These are phyloP conservation scores for Nephrocerus scutellatus DNA, from an alignment of 2,888 invertebrate genomes.

Conservation along the genomic window DNA sequence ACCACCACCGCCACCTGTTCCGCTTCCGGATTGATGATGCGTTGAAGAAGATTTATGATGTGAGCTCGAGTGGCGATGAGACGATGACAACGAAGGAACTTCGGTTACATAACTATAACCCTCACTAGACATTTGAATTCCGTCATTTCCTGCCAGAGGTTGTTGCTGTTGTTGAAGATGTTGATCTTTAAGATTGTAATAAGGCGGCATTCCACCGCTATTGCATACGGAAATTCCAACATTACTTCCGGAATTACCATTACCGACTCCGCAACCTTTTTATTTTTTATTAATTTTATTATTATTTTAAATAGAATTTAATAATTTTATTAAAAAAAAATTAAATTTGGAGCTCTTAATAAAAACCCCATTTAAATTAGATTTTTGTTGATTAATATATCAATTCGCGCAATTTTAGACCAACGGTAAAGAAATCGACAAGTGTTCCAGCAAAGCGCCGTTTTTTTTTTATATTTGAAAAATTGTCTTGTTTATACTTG, in stretches of 20 bases:
- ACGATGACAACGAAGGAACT: slow-evolving; percentile 44
- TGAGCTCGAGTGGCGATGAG: slow-evolving; percentile 40
- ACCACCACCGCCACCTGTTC: slow-evolving; percentile 27
- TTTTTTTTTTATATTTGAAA: no score
- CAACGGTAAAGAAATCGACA: no score
- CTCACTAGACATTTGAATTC: slow-evolving; percentile 43
- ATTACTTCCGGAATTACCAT: slow-evolving; percentile 4
- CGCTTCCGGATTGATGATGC: slow-evolving; percentile 33
- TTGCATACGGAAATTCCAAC: slow-evolving; percentile 13
- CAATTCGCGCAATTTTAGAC: no score
- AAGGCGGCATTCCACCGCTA: slow-evolving; percentile 41
- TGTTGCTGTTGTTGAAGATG: slow-evolving; percentile 46
- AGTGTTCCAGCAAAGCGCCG: no score
- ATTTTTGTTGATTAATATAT: no score
- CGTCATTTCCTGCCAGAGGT: slow-evolving; percentile 44
- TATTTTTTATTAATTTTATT: no score
- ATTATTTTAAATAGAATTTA: no score
- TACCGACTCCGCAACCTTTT: slow-evolving; percentile 27
- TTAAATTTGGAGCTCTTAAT: no score
- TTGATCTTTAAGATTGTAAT: slow-evolving; percentile 44
- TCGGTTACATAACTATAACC: slow-evolving; percentile 48
- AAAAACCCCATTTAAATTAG: no score
- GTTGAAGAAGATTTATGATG: slow-evolving; percentile 40
- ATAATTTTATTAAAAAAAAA: no score
- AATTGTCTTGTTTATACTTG: no score